These are phyloP conservation scores for Macrobrachium rosenbergii DNA, from an alignment of 1,140 invertebrate species.

Conservation along the genomic window DNA sequence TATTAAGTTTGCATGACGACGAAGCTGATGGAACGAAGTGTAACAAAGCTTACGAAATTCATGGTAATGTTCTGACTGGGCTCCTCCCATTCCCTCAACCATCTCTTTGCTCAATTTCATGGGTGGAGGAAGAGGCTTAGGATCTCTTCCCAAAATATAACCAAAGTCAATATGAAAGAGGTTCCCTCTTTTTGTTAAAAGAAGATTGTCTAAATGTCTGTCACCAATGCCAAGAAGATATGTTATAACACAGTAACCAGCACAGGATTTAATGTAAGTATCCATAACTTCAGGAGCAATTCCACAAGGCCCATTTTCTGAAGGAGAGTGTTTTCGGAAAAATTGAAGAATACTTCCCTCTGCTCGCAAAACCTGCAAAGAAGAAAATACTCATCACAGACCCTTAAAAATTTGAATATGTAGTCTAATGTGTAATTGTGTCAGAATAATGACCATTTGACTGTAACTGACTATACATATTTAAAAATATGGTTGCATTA, in stretches of 20 bases:
- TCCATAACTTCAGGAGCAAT: constrained; percentile 96
- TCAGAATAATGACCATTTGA: too few relatives aligned
- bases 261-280: constrained; percentile 96
- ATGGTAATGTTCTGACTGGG: constrained; percentile 92
- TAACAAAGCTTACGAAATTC: constrained; percentile 96
- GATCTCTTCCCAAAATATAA: constrained; percentile 97
- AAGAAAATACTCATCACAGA: not conserved
- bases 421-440: too few relatives aligned
- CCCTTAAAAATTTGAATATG: not conserved
- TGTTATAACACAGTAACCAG: constrained; percentile 99
- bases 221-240: constrained; percentile 98
- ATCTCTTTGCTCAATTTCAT: constrained; percentile 99
- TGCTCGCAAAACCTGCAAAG: constrained; percentile 77
- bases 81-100: constrained; percentile 99
- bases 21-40: constrained; percentile 94
- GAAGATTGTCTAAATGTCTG: constrained; percentile 96
- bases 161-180: constrained; percentile 99
- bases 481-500: too few relatives aligned
- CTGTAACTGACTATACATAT: too few relatives aligned
- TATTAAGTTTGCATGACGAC: constrained; percentile 96
- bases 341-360: constrained; percentile 93
- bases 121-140: constrained; percentile 96
- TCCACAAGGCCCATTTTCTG: constrained; percentile 88
- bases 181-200: constrained; percentile 90
- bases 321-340: constrained; percentile 90